Evolutionary conservation across 2,113 vertebrate genomes (phyloP).

Genomic region (Cephalopholis sonnerati): DNA sequence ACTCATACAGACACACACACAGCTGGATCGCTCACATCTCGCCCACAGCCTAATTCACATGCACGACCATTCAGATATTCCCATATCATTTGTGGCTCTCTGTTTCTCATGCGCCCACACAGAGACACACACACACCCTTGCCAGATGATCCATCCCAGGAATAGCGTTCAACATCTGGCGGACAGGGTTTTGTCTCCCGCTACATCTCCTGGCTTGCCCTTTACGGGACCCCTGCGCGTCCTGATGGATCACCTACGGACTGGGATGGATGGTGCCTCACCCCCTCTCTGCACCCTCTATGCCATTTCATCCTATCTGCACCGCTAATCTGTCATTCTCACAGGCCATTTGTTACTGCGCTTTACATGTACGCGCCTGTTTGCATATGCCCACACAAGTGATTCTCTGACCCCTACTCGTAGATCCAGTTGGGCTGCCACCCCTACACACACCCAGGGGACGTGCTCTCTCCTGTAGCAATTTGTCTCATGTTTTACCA

Average conservation of each 20-base stretch:
- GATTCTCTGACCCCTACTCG: constrained; percentile 35
- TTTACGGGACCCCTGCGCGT: constrained; percentile 60
- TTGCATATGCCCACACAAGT: constrained; percentile 59
- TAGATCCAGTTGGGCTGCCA: constrained; percentile 31
- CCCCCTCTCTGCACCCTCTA: constrained; percentile 31
- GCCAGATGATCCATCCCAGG: constrained; percentile 59
- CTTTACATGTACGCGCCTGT: constrained; percentile 34
- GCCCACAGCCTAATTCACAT: constrained; percentile 61
- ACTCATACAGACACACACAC: constrained; percentile 41
- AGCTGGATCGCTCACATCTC: constrained; percentile 53
- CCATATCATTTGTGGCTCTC: constrained; percentile 39
- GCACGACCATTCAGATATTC: constrained; percentile 49
- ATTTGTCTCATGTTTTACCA: constrained; percentile 54
- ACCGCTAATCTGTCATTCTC: constrained; percentile 72
- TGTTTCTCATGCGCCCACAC: constrained; percentile 11
- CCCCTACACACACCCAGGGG: constrained; percentile 31
- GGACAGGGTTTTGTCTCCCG: constrained; percentile 59
- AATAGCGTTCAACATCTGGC: constrained; percentile 69
- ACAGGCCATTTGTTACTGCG: constrained; percentile 62
- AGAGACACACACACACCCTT: not conserved
- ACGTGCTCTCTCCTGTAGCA: constrained; percentile 14
- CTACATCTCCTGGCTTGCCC: constrained; percentile 70
- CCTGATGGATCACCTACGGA: constrained; percentile 78
- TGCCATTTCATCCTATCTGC: constrained; percentile 71
- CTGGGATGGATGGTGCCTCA: constrained; percentile 69